A percentile compares a stretch with the other conserved stretches of the same genome.
phyloP scores from a whole-genome alignment of 2,797 vertebrate species.

The Poeciliopsis infans region DNA sequence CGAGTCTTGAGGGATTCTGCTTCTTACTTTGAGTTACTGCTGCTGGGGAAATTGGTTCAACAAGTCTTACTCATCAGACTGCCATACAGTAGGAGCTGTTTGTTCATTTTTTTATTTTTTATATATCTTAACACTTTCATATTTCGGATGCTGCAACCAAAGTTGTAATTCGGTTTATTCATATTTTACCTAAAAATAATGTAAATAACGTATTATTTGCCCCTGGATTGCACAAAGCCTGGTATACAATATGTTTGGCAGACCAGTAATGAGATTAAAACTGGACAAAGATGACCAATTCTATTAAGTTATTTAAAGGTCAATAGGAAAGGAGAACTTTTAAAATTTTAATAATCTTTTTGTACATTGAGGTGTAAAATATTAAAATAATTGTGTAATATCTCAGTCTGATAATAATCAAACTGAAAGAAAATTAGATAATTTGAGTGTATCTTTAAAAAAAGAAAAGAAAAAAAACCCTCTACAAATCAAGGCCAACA shows the following conservation, averaged over 20 bases:
- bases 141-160: not conserved
- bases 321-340: too few species aligned
- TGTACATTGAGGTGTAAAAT: not conserved
- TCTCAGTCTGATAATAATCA: too few species aligned
- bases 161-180: not conserved
- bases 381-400: not conserved
- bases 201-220: too few species aligned
- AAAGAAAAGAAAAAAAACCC: too few species aligned
- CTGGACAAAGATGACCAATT: not conserved
- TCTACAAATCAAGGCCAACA: too few species aligned
- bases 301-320: not conserved
- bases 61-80: slow-evolving; percentile 1
- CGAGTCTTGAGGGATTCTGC: slow-evolving; percentile 51
- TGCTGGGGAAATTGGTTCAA: slow-evolving; percentile 42
- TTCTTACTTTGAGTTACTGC: slow-evolving; percentile 38
- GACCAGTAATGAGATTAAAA: not conserved
- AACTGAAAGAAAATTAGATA: too few species aligned
- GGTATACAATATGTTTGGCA: not conserved
- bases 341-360: not conserved
- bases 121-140: not conserved
- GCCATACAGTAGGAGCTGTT: slow-evolving; percentile 10
- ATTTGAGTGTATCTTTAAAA: too few species aligned
- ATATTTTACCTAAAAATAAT: not conserved
- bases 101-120: not conserved
- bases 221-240: too few species aligned